Base-by-base conservation (phyloP, 2,797 vertebrate species). In the Bradypodion ventrale region DNA sequence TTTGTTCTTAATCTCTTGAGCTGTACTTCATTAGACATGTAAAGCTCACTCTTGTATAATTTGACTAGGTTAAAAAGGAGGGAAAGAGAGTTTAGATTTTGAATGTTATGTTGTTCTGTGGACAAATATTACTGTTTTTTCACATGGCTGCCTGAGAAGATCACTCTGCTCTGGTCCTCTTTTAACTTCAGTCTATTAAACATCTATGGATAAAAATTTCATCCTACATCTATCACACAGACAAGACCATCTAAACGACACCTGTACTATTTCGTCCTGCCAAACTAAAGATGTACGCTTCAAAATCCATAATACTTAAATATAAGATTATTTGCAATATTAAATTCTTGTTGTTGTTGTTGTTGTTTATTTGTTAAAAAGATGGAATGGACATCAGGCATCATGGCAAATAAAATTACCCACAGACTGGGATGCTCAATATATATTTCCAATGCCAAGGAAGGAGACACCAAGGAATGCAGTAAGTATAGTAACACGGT, bases 1-100 rank as follows among this genome's bases (percentile, higher is more conserved):
- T 93, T 94, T 93, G 87, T 88, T 94, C 89, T 85, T 92, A 87
- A 92, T 91, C 92, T 93, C 91, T 84, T 91, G 88, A 94, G 92
- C 89, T 92, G 60, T 66, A 90, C 88, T 90, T 93, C 90, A 91
- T 94, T 89, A 93, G 86, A 84, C 68, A 92, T 84, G 89, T 90
- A 93, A 94, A 94, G 83, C 91, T 88, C 35, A 15, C 70, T 85
- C 85, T 83, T 81, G 60, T 87, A 89, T 89, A 88, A 92, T 90
- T 90, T 95, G 83, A 90, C 81, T 87, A 78, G 82, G 29, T 89
- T 87, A 77, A 87, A 94, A 89, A 87, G 81, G 37, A 75, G 82
- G 87, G 77, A 23, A 77, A 49, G 89, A 85, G 75, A 84, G 1
- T 87, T 91, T 87, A 78, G 62, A 56, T 83, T 81, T 83, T 85